A percentile compares a stretch with the other conserved stretches of the same genome.
These are phyloP conservation scores for Xanthorhoe spadicearia DNA, from an alignment of 2,888 invertebrate genomes.

Conservation along the genomic window DNA sequence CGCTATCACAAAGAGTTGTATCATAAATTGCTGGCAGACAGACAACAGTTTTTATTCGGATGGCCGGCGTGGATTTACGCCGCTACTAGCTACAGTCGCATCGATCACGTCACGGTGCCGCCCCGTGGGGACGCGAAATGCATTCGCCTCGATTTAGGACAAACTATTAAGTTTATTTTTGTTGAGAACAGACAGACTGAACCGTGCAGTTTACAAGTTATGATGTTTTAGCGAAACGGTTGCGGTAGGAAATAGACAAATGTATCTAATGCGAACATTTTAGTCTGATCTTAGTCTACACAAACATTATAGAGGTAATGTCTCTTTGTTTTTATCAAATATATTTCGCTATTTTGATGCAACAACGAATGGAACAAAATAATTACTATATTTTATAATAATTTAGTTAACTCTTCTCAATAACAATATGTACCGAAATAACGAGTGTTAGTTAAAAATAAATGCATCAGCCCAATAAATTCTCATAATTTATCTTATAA, in stretches of 20 bases:
- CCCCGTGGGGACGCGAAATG: conserved; percentile 49
- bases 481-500: not conserved
- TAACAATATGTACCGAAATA: too few relatives aligned
- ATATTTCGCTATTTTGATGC: too few relatives aligned
- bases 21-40: conserved; percentile 58
- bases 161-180: conserved; percentile 37
- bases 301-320: too few relatives aligned
- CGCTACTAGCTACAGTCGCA: conserved; percentile 38
- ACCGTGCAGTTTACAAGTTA: conserved; percentile 17
- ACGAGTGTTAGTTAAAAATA: not conserved
- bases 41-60: conserved; percentile 56
- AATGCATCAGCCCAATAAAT: not conserved
- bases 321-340: too few relatives aligned
- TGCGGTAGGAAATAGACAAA: not conserved
- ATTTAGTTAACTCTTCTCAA: too few relatives aligned
- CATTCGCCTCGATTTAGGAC: conserved; percentile 47
- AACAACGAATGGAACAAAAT: too few relatives aligned
- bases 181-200: conserved; percentile 15
- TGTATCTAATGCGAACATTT: not conserved
- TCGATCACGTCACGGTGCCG: conserved; percentile 57
- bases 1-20: conserved; percentile 57
- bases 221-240: conserved; percentile 16
- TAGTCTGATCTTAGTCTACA: not conserved
- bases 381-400: too few relatives aligned
- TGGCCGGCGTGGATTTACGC: conserved; percentile 51